phyloP scores from a whole-genome alignment of 1,140 invertebrate genomes.

The Propsilocerus akamusi region DNA sequence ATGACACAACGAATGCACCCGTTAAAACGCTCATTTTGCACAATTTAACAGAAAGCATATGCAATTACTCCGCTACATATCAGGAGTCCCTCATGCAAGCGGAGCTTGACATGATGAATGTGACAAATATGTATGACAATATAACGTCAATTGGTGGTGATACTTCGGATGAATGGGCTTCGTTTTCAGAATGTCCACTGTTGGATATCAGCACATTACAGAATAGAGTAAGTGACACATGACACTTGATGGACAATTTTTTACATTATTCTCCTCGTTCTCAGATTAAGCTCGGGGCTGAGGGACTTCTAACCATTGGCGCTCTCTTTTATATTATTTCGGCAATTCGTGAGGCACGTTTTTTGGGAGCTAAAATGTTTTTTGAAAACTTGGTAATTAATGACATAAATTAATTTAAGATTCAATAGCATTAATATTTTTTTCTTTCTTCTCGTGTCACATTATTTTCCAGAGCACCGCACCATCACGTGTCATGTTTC shows the following conservation, averaged over 20 bases:
- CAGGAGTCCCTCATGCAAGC: neutral
- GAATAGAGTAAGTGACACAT: slow-evolving; percentile 10
- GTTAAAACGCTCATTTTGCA: neutral
- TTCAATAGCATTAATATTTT: neutral
- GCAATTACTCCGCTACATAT: neutral
- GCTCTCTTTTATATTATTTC: slow-evolving; percentile 63
- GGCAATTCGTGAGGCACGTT: slow-evolving; percentile 60
- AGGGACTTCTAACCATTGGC: slow-evolving; percentile 52
- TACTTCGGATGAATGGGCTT: slow-evolving; percentile 20
- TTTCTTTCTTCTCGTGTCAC: neutral
- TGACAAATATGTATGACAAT: neutral
- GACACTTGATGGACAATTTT: neutral
- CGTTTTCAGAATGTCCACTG: slow-evolving; percentile 20
- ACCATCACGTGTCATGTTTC: slow-evolving; percentile 72
- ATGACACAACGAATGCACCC: neutral
- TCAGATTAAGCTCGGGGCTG: slow-evolving; percentile 41
- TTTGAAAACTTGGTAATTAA: slow-evolving; percentile 72
- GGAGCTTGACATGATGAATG: neutral
- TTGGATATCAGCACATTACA: slow-evolving; percentile 22
- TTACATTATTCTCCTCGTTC: neutral
- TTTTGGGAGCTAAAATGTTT: slow-evolving; percentile 75
- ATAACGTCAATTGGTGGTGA: neutral
- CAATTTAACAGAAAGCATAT: neutral
- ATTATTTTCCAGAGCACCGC: slow-evolving; percentile 52
- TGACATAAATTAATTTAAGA: too few relatives aligned